Base-by-base conservation (phyloP, 1,140 invertebrate genomes). In the Ganaspis sp. region DNA sequence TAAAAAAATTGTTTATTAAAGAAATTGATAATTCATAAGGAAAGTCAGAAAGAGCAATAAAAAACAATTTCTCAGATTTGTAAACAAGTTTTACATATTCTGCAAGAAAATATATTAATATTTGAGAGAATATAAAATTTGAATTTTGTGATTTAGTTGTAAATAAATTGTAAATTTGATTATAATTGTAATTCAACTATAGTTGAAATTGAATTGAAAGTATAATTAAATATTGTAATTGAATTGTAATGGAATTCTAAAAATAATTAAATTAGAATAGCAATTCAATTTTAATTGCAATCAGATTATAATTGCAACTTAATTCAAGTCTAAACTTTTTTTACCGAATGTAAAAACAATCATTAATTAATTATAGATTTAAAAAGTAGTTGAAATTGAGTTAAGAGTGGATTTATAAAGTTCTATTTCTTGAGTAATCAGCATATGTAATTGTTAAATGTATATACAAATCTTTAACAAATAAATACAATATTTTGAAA, bases 1-100 rank as follows among this genome's bases (percentile, higher is more conserved):
- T 45, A 45, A 34, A 4, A 15, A 45, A 45, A 49, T 49, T 49
- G 4, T n/a, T 45, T 45, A n/a, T 45, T 45, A 49, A 49, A 4
- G 5, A 49, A 49, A 49, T 17, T 45, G 12, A 45, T 40, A n/a
- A n/a, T n/a, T n/a, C n/a, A n/a, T n/a, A n/a, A n/a, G n/a, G n/a
- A n/a, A n/a, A n/a, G 38, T 37, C 21, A 45, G 45, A 15, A 15
- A 29, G 23, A 70, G 21, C 69, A 75, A 70, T 8, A n/a, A n/a
- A 29, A n/a, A 29, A 64, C 11, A 26, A 74, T 34, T 49, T 5
- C 83, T 85, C 81, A 77, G 70, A 73, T 81, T 81, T 78, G 83
- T 85, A 85, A 54, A 45, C 79, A 54, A 69, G 79, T 38, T 81
- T 81, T 83, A 85, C 83, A 21, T 81, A 74, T 64, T 15, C 42